Evolutionary conservation across 1,140 invertebrate species (phyloP).

Genomic region (Diabrotica virgifera): DNA sequence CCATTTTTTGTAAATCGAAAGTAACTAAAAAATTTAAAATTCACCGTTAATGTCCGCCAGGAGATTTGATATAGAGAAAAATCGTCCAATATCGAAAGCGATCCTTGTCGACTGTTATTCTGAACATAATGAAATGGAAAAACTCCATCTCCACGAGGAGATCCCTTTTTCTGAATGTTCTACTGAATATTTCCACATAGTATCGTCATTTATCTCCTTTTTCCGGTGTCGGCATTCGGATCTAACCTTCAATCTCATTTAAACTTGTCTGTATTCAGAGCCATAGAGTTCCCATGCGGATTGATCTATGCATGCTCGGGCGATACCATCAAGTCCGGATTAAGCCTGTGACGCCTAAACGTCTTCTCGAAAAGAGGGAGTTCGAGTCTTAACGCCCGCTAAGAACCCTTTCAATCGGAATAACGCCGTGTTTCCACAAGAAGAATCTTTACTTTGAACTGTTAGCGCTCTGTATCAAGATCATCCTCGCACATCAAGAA

Average conservation of each 20-base stretch:
- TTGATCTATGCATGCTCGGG: conserved; percentile 31
- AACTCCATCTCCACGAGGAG: not conserved
- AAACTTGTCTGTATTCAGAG: conserved; percentile 30
- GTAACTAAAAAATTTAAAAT: not conserved
- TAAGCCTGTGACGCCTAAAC: conserved; percentile 27
- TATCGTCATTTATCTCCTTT: conserved; percentile 25
- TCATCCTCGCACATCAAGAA: conserved; percentile 4
- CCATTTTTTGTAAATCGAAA: not conserved
- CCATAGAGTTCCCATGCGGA: conserved; percentile 27
- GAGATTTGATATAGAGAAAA: conserved; percentile 1
- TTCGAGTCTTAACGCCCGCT: conserved; percentile 10
- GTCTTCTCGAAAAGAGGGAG: conserved; percentile 8
- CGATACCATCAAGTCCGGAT: conserved; percentile 31
- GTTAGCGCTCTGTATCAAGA: conserved; percentile 13
- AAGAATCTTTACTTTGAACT: conserved; percentile 23
- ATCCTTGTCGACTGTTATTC: not conserved
- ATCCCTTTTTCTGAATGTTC: conserved; percentile 3
- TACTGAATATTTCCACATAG: conserved; percentile 17
- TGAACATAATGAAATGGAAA: conserved; percentile 2
- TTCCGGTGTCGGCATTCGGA: conserved; percentile 24
- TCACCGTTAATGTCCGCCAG: conserved; percentile 1
- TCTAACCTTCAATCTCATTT: conserved; percentile 31
- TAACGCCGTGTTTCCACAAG: conserved; percentile 28
- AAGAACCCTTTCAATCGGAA: conserved; percentile 29
- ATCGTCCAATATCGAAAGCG: conserved; percentile 1